Evolutionary conservation across 2,797 vertebrate species (phyloP), one percentile per base, ranked within the genome.

Genomic region (Setipinna tenuifilis): DNA sequence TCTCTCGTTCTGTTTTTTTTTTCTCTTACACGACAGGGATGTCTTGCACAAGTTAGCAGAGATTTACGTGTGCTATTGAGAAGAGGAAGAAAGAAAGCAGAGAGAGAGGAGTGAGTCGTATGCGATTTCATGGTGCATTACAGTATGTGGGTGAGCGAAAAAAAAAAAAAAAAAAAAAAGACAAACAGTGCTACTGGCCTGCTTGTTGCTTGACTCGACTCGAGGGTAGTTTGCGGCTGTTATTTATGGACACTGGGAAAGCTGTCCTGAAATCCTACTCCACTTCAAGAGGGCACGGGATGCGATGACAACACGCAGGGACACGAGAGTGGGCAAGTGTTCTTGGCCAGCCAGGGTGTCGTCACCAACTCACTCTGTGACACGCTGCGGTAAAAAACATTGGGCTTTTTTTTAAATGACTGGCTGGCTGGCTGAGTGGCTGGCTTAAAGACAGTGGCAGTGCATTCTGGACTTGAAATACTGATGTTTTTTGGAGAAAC

Each of bases 1-100:
- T 54, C 7, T 54, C 50, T 54, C 35, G n/a, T 10, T 48, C 6
- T 71, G 23, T 31, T 31, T 35, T 44, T 6, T 41, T 17, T 82
- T 17, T n/a, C 17, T 62, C 81, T 54, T 17, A 35, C 28, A 9
- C 50, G 2, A 46, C 28, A 54, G 82, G 81, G 83, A 88, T 58
- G 59, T 82, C 82, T 58, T 19, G 48, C 21, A 57, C 11, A 25
- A 71, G 50, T 41, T 41, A 31, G 31, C 71, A 82, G 25, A 54
- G 35, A 83, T 86, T 61, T 83, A 81, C 21, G 21, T 35, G 54
- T n/a, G 54, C 71, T 78, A 21, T 78, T 78, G 19, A 78, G 31
- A 41, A 78, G 71, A 14, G 48, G 21, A 7, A 14, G 10, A 31
- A 50, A 19, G n/a, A n/a, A 44, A 31, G 6, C 35, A 19, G 25